Evolutionary conservation across 2,888 invertebrate genomes (phyloP), one percentile per base, ranked within the genome.

Genomic region (Antitype chi): DNA sequence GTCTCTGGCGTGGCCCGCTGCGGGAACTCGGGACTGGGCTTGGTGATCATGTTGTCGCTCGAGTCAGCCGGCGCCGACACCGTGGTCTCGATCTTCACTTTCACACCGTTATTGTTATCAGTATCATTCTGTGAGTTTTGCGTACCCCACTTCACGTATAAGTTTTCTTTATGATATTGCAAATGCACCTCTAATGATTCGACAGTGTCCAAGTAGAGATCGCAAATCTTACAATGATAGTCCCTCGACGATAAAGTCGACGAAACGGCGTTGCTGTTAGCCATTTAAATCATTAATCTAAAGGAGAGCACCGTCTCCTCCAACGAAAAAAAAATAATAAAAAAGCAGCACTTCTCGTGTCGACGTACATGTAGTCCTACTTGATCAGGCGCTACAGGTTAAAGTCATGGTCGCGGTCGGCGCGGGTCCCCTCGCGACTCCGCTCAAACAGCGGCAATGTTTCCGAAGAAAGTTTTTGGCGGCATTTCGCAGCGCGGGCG

Each of bases 151-250:
- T 98, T 98, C 85, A 97, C 97, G 91, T 98, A 96, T 88, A 98
- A 96, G 91, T 98, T 98, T 91, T 98, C 98, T 93, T 98, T 98
- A 90, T 98, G 98, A 94, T 98, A 98, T 91, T 98, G 98, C 89
- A 98, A 96, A 95, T 98, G 98, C 85, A 98, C 98, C 90, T 98
- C 98, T 87, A 98, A 97, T 80, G 98, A 98, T 90, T 98, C 98
- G 79, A 97, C 97, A 88, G 98, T 98, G 93, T 98, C 98, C 92
- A 98, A 97, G 90, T 97, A 97, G 86, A 98, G 95, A 90, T 97
- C 98, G 96, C 98, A 98, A 94, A 98, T 97, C 94, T 98, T 98
- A 95, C 98, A 98, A 92, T 97, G 97, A 93, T 97, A 97, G 89
- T 97, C 97, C 91, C 97, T 97, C 94, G 97, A 94, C 95, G 97